Base-by-base conservation (phyloP, 2,113 vertebrate species). In the Eulemur rufifrons region DNA sequence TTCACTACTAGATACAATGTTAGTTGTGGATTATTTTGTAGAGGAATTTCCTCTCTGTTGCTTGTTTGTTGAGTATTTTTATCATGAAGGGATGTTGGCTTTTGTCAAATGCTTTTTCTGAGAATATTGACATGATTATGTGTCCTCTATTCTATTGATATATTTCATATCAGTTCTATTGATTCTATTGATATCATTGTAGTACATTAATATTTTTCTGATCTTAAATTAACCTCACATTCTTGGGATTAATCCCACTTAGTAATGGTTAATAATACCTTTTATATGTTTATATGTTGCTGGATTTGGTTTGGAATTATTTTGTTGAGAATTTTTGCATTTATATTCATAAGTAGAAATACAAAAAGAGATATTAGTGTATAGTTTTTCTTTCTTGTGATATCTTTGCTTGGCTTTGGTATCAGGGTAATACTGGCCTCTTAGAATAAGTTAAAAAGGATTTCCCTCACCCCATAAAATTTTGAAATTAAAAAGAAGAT, bases 81-180 rank as follows among this genome's bases (percentile, higher is more conserved):
- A 25, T 77, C 5, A n/a, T 91, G 82, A 86, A 86, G 61, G 2
- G 76, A 91, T 82, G 82, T 74, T 81, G 39, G 9, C 34, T 86
- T 81, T 91, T 91, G 66, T 85, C 34, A 91, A 52, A 59, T 68
- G 34, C 5, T 91, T 88, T 91, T 87, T 61, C 82, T 94, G 63
- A 73, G 25, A 71, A 54, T 90, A 86, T 37, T 76, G 61, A 91
- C 59, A 87, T 91, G 25, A 76, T 50, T n/a, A 68, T 66, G 5
- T 77, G n/a, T 83, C 68, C n/a, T 84, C 78, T 76, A 76, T 74
- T 82, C 66, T 92, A 66, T 68, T 84, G 81, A 47, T 59, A 47
- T 80, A 80, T 34, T 77, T 61, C 90, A 25, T 47, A 50, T 66
- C 37, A 61, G 61, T 59, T 74, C 29, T 71, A 63, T 50, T 74